phyloP scores from a whole-genome alignment of 2,113 vertebrate genomes.

The Scomber scombrus region DNA sequence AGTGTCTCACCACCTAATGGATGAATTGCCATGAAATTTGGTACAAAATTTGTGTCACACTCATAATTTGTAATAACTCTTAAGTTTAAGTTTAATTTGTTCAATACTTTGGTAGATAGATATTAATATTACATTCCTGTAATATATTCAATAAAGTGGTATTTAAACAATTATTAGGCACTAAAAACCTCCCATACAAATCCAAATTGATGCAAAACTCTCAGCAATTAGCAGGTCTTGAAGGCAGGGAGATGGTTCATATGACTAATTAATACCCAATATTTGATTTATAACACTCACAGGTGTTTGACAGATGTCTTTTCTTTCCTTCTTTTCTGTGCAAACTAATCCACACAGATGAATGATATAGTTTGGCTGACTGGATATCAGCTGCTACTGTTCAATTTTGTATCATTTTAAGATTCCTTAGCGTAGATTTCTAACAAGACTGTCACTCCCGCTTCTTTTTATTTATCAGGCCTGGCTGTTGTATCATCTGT shows the following conservation, averaged over 20 bases:
- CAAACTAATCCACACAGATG: not conserved
- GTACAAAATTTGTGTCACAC: too few species aligned
- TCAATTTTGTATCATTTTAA: not conserved
- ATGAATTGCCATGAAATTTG: too few species aligned
- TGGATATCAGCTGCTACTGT: not conserved
- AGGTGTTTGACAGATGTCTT: not conserved
- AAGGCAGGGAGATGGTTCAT: not conserved
- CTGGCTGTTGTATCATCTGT: too few species aligned
- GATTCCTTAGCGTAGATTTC: too few species aligned
- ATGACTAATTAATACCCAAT: constrained; percentile 10
- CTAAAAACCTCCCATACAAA: not conserved
- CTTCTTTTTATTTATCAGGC: not conserved
- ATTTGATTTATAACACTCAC: not conserved
- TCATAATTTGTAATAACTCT: too few species aligned
- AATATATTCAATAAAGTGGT: not conserved
- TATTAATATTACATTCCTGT: not conserved
- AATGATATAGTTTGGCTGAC: not conserved
- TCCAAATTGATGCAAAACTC: not conserved
- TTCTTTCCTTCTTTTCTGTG: not conserved
- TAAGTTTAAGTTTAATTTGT: too few species aligned
- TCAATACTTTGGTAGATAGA: too few species aligned
- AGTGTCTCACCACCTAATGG: too few species aligned
- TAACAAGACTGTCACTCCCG: too few species aligned
- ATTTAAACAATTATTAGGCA: not conserved
- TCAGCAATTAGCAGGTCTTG: not conserved